Evolutionary conservation across 2,888 invertebrate genomes (phyloP).

Genomic region (Meteorus colon): DNA sequence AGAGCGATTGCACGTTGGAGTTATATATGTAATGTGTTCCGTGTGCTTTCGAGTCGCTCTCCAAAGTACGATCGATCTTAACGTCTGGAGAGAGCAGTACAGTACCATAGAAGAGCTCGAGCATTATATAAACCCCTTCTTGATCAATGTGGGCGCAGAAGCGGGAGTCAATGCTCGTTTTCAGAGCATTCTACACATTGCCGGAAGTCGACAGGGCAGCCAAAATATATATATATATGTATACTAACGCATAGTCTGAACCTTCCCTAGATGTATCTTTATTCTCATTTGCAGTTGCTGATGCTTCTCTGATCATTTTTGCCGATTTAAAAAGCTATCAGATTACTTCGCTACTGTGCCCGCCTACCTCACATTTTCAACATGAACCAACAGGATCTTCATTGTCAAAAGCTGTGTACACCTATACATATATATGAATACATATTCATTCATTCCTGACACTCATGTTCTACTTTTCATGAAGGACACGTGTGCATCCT

Average conservation of each 20-base stretch:
- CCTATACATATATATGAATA: not conserved
- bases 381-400: not conserved
- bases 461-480: constrained; percentile 46
- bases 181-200: constrained; percentile 48
- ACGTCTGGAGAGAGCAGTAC: constrained; percentile 5
- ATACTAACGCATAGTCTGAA: not conserved
- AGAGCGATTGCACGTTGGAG: not conserved
- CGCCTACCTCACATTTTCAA: constrained; percentile 14
- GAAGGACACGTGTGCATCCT: not conserved
- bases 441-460: constrained; percentile 32
- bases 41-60: constrained; percentile 21
- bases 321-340: not conserved
- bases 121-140: constrained; percentile 34
- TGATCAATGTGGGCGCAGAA: constrained; percentile 31
- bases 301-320: constrained; percentile 12
- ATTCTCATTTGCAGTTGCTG: constrained; percentile 11
- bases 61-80: constrained; percentile 37
- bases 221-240: not conserved
- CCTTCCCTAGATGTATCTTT: not conserved
- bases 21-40: constrained; percentile 1
- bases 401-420: not conserved
- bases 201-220: constrained; percentile 58
- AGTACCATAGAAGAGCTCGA: constrained; percentile 1
- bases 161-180: constrained; percentile 39
- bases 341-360: not conserved